Evolutionary conservation across 2,797 vertebrate species (phyloP).

Genomic region (Ptychadena robeensis): DNA sequence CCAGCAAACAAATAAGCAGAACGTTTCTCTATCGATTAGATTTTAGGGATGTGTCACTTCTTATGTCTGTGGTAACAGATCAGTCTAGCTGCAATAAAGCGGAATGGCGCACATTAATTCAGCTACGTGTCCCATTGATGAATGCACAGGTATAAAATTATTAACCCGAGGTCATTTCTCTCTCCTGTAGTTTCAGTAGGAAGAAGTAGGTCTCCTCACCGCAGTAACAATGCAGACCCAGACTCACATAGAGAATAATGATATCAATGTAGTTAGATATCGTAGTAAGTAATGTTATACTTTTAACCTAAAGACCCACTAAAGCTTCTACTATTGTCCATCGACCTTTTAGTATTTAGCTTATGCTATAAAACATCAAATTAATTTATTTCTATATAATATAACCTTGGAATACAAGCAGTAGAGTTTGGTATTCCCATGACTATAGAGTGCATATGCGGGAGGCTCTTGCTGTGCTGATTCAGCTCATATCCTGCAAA

Average conservation of each 20-base stretch:
- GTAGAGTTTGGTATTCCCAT: too few species aligned
- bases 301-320: neutral
- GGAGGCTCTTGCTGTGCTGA: too few species aligned
- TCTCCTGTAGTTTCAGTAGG: conserved; percentile 65
- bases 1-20: conserved; percentile 46
- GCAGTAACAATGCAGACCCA: neutral
- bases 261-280: neutral
- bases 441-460: too few species aligned
- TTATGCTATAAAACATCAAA: too few species aligned
- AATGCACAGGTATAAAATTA: conserved; percentile 69
- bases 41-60: conserved; percentile 35
- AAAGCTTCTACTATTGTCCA: too few species aligned
- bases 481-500: too few species aligned
- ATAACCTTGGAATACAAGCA: too few species aligned
- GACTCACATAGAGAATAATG: neutral
- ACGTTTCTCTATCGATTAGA: conserved; percentile 62
- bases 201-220: conserved; percentile 55
- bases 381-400: too few species aligned
- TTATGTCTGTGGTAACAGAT: conserved; percentile 34
- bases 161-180: conserved; percentile 67
- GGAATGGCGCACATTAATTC: conserved; percentile 60
- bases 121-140: conserved; percentile 69
- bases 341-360: too few species aligned
- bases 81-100: conserved; percentile 62
- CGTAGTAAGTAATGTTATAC: too few species aligned